Base-by-base conservation (phyloP, 2,888 invertebrate genomes). In the Argyra leucocephala region DNA sequence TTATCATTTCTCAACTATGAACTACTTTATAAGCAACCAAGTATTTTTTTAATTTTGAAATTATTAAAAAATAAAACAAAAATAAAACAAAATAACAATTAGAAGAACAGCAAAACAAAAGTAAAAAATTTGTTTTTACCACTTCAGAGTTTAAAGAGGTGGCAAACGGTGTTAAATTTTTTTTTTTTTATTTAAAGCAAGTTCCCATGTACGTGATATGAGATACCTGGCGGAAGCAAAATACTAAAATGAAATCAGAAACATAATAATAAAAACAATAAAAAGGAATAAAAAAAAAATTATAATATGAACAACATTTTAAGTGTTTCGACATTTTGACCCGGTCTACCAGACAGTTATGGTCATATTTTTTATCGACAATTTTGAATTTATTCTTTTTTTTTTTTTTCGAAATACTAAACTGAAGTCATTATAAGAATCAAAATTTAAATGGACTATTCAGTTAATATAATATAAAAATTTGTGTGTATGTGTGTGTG, bases 171-270 rank as follows among this genome's bases (percentile, higher is more conserved):
- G 15, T 48, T 5, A 48, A 48, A 48, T 15, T 18, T n/a, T 18
- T 12, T 12, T 37, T 10, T 18, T 48, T 48, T 48, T 15, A 18
- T 48, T 48, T 48, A n/a, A 48, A 48, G 48, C 48, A 48, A 48
- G 48, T 48, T 48, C 48, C 48, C 48, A 48, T 48, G 48, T 48
- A 48, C 48, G 48, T 48, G 48, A 48, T 48, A 48, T 48, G n/a
- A 18, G 48, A 48, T 48, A 48, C n/a, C 18, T 48, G 48, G 48
- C 48, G 48, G 48, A 48, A 48, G 48, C 48, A 48, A 48, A 48
- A 48, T 18, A 48, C 4, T 48, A 48, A 48, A 48, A 48, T 48
- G 18, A 48, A 31, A 26, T 6, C 26, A 26, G 9, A 26, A 26
- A 26, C 4, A 26, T 10, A 31, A 7, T 7, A 31, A 10, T 31